A percentile compares a stretch with the other conserved stretches of the same genome.
Evolutionary conservation across 2,113 vertebrate species (phyloP).

Genomic region (Petaurus breviceps): DNA sequence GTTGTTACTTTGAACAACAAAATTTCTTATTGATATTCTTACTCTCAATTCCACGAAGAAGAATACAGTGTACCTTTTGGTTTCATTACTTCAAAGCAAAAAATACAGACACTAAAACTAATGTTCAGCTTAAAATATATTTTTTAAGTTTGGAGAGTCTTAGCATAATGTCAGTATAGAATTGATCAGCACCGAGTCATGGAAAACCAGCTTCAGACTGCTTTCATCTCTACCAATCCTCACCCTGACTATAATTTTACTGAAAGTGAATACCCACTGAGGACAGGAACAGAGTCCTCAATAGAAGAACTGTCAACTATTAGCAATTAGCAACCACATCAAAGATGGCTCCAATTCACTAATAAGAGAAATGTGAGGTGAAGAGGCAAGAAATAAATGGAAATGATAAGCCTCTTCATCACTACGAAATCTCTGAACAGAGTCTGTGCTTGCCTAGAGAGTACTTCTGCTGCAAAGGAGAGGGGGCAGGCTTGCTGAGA

Average conservation of each 20-base stretch:
- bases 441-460: no score
- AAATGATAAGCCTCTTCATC: no score
- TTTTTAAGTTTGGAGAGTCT: background rate
- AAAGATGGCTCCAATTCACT: background rate
- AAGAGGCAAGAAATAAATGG: no score
- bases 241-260: background rate
- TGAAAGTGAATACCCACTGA: background rate
- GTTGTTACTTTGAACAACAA: background rate
- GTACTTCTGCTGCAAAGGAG: no score
- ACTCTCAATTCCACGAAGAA: background rate
- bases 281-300: background rate
- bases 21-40: background rate
- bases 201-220: no score
- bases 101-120: background rate
- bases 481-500: no score
- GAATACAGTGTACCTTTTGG: background rate
- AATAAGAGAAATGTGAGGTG: background rate
- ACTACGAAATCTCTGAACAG: no score
- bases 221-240: background rate
- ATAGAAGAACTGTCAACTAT: background rate
- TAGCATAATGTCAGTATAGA: background rate
- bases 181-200: background rate
- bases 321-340: background rate
- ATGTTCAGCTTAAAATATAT: background rate
- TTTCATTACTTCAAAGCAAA: background rate